phyloP scores from a whole-genome alignment of 2,888 invertebrate genomes.

The Meghimatium bilineatum region DNA sequence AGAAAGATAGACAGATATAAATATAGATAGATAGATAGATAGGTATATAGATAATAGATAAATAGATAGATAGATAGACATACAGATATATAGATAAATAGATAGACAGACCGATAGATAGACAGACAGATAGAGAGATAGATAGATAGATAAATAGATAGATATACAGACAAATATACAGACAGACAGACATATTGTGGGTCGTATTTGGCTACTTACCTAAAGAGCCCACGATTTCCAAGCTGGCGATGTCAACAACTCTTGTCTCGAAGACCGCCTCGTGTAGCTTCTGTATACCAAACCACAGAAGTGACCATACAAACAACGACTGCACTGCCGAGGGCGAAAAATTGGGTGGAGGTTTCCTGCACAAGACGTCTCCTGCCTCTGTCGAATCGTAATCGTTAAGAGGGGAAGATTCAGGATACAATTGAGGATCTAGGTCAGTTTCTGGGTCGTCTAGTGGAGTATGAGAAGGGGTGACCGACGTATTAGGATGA shows the following conservation, averaged over 20 bases:
- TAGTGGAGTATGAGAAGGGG: slow-evolving; percentile 27
- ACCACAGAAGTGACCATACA: slow-evolving; percentile 58
- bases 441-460: slow-evolving; percentile 40
- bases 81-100: no score
- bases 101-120: no score
- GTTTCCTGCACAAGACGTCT: slow-evolving; percentile 41
- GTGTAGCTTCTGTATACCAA: slow-evolving; percentile 56
- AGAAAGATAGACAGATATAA: no score
- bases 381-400: slow-evolving; percentile 54
- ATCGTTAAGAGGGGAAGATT: slow-evolving; percentile 44
- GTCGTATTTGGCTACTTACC: slow-evolving; percentile 25
- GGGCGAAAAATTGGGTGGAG: slow-evolving; percentile 52
- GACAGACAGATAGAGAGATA: no score
- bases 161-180: no score
- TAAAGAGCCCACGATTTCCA: slow-evolving; percentile 20
- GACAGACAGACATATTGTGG: not conserved
- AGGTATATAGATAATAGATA: no score
- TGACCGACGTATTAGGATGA: not conserved
- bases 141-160: no score
- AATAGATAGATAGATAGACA: no score
- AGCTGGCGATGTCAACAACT: slow-evolving; percentile 49
- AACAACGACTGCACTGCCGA: slow-evolving; percentile 53
- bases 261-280: slow-evolving; percentile 55
- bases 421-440: slow-evolving; percentile 38
- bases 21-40: no score